Percentiles rank a stretch among this genome's conserved stretches.
These are phyloP conservation scores for Protonibea diacanthus DNA, from an alignment of 2,797 vertebrate species.

Conservation along the genomic window DNA sequence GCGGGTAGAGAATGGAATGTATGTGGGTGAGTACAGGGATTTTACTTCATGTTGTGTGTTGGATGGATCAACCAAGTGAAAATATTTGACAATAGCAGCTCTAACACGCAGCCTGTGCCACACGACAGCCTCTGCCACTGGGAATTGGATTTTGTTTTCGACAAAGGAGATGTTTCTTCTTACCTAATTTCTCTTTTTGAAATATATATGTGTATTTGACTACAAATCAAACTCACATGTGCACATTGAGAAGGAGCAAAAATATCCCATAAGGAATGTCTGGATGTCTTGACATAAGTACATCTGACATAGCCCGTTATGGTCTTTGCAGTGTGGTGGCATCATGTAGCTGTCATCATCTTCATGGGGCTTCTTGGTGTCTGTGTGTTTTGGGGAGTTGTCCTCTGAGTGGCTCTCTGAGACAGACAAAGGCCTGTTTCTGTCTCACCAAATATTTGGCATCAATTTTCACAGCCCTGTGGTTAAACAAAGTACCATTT, in stretches of 20 bases:
- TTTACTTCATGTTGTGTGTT: slow-evolving; percentile 26
- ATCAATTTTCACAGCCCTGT: slow-evolving; percentile 73
- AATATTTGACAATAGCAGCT: slow-evolving; percentile 63
- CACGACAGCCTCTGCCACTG: slow-evolving; percentile 49
- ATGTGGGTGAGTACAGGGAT: slow-evolving; percentile 90
- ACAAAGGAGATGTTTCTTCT: slow-evolving; percentile 63
- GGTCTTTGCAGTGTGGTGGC: slow-evolving; percentile 67
- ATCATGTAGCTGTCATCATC: slow-evolving; percentile 74
- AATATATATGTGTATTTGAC: slow-evolving; percentile 56
- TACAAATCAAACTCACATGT: slow-evolving; percentile 78
- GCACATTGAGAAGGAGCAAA: slow-evolving; percentile 53
- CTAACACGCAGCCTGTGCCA: slow-evolving; percentile 41
- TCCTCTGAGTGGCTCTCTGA: slow-evolving; percentile 71
- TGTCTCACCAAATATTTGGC: slow-evolving; percentile 78
- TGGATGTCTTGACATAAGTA: slow-evolving; percentile 65
- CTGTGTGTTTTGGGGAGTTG: slow-evolving; percentile 55
- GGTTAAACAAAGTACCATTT: slow-evolving; percentile 76
- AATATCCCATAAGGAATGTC: slow-evolving; percentile 44
- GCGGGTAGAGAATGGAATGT: slow-evolving; percentile 91
- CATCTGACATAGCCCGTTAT: slow-evolving; percentile 75
- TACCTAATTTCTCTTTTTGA: slow-evolving; percentile 72
- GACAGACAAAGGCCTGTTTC: slow-evolving; percentile 74
- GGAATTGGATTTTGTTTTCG: slow-evolving; percentile 65
- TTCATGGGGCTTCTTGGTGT: slow-evolving; percentile 60
- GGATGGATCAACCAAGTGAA: slow-evolving; percentile 33